Evolutionary conservation across 2,888 invertebrate species (phyloP).

Genomic region (Xanthorhoe spadicearia): DNA sequence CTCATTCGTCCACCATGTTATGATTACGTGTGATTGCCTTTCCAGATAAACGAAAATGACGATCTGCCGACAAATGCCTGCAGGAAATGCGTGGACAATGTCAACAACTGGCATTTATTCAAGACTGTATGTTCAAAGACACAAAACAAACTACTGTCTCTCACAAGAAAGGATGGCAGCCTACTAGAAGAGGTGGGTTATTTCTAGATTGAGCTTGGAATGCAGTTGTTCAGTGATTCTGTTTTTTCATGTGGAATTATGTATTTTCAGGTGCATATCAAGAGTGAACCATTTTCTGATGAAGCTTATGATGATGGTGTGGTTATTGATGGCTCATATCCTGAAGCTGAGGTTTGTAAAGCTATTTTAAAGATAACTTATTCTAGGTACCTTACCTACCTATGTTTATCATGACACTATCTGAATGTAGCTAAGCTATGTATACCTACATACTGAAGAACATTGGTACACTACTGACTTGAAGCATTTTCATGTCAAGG

Average conservation of each 20-base stretch:
- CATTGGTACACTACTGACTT: slow-evolving; percentile 46
- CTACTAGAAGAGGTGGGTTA: slow-evolving; percentile 82
- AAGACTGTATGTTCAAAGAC: slow-evolving; percentile 87
- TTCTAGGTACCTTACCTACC: slow-evolving; percentile 11
- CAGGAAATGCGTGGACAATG: slow-evolving; percentile 85
- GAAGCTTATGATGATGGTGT: slow-evolving; percentile 83
- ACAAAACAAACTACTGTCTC: slow-evolving; percentile 86
- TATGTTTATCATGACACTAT: slow-evolving; percentile 39
- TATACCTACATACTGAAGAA: slow-evolving; percentile 17
- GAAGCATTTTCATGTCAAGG: slow-evolving; percentile 70
- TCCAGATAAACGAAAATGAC: slow-evolving; percentile 87
- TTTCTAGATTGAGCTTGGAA: slow-evolving; percentile 65
- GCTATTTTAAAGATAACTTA: slow-evolving; percentile 31
- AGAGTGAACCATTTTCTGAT: slow-evolving; percentile 85
- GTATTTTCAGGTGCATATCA: slow-evolving; percentile 82
- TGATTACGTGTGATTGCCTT: slow-evolving; percentile 79
- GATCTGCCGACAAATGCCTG: slow-evolving; percentile 88
- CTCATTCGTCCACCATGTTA: slow-evolving; percentile 69
- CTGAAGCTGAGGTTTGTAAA: slow-evolving; percentile 75
- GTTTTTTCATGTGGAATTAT: slow-evolving; percentile 59
- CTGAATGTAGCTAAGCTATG: slow-evolving; percentile 27
- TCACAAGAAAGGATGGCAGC: slow-evolving; percentile 82
- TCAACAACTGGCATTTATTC: slow-evolving; percentile 88
- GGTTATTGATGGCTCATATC: slow-evolving; percentile 79
- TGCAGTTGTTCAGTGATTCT: slow-evolving; percentile 55